Conservation (phyloP, 2,797 vertebrate genomes). For the Mormyrus proboscirostris region DNA sequence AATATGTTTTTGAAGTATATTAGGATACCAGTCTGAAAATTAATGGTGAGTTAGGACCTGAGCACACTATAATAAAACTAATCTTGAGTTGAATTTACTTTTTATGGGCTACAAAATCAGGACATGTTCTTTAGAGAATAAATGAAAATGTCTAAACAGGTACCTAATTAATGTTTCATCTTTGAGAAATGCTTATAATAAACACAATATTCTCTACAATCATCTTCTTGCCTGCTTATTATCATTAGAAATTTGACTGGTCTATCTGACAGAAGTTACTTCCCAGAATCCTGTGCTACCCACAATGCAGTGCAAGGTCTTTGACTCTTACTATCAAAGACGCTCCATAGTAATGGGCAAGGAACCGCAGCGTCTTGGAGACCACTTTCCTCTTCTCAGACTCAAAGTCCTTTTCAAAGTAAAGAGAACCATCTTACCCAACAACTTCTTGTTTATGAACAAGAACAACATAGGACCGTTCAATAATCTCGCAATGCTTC, state of each 20-base stretch:
- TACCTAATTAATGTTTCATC: not conserved
- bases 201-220: not conserved
- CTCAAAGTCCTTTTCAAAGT: conserved; percentile 76
- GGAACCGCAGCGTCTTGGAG: conserved; percentile 86
- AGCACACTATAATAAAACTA: not conserved
- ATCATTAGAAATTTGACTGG: not conserved
- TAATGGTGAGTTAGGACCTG: not conserved
- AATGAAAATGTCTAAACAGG: not conserved
- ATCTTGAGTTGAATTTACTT: not conserved
- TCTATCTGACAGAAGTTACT: conserved; percentile 3
- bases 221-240: not conserved
- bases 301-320: not conserved
- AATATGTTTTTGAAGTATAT: not conserved
- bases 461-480: not conserved
- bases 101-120: not conserved
- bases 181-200: not conserved
- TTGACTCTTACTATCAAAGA: conserved; percentile 75
- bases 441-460: not conserved
- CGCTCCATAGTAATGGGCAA: conserved; percentile 84
- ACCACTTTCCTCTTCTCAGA: conserved; percentile 84
- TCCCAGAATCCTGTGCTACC: not conserved
- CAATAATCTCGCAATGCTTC: not conserved
- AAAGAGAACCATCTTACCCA: conserved; percentile 16
- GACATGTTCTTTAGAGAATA: not conserved
- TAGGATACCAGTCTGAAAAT: not conserved